Base-by-base conservation (phyloP, 2,113 vertebrate genomes). In the Sminthopsis crassicaudata region DNA sequence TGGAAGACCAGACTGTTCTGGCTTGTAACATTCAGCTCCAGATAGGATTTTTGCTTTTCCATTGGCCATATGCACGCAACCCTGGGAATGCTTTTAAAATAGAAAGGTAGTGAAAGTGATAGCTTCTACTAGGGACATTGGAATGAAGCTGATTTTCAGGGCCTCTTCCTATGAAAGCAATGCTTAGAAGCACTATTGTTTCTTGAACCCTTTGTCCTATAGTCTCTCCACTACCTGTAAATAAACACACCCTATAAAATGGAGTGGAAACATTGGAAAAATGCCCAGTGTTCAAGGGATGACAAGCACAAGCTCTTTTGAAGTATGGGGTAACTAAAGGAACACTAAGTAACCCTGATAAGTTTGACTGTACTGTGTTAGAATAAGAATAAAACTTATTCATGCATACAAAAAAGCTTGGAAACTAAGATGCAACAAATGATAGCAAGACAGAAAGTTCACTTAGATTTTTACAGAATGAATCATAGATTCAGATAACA, bases 391-490 rank as follows among this genome's bases (percentile, higher is more conserved):
- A 84, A 22, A 84, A 84, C n/a, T 42, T 84, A 42, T 84, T 84
- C 67, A 84, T 84, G 67, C 67, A 42, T 84, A 84, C 19, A 23
- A n/a, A 84, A 84, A 84, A 22, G 36, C 67, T 84, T 84, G 36
- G n/a, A 84, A 42, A 42, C 67, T 42, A 84, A 84, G 67, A 84
- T 84, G 67, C n/a, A 42, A 84, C n/a, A 42, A 84, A 84, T 84
- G 67, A 84, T 84, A 84, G n/a, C n/a, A 42, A 42, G 67, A 42
- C 67, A 84, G 67, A n/a, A 84, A 84, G 67, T 42, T 84, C n/a
- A 42, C n/a, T 84, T 42, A 84, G n/a, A 84, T 84, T 84, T 84
- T 84, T 84, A 84, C 67, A 84, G 67, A 84, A 84, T 84, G 67
- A 84, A 84, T 42, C 67, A 84, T 84, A 42, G 67, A 84, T 84